Evolutionary conservation across 2,797 vertebrate species (phyloP).

Genomic region (Corythornis leucogaster): DNA sequence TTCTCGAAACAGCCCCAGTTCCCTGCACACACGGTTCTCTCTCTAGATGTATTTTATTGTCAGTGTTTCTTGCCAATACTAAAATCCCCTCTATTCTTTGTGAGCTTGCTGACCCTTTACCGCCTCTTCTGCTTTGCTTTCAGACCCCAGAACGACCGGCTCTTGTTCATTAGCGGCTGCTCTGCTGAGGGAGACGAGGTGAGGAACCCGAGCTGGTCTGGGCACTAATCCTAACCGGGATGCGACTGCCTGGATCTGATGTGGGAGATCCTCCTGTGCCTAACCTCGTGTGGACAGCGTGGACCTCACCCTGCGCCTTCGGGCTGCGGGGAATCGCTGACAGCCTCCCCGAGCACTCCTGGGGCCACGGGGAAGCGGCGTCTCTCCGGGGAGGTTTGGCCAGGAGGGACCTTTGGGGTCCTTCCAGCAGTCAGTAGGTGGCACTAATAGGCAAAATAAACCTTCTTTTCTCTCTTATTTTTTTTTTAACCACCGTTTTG

Average conservation of each 20-base stretch:
- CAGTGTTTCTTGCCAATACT: neutral
- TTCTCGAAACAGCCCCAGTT: too few species aligned
- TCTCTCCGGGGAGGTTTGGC: neutral
- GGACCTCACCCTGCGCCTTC: neutral
- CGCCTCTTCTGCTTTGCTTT: neutral
- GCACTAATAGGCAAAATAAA: slow-evolving; percentile 42
- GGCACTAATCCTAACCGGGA: neutral
- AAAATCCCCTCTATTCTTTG: neutral
- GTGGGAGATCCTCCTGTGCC: neutral
- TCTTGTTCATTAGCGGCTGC: neutral
- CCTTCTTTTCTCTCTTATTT: neutral
- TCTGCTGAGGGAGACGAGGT: neutral
- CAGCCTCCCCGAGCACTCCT: neutral
- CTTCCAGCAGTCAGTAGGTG: slow-evolving; percentile 49
- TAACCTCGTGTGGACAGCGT: rapidly evolving
- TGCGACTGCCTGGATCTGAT: neutral
- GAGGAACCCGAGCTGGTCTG: neutral
- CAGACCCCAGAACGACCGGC: neutral
- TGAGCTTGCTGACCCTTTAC: neutral
- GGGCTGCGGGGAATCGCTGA: neutral
- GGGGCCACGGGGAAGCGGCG: neutral
- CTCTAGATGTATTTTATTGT: neutral
- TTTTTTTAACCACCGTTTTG: neutral
- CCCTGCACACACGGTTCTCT: rapidly evolving
- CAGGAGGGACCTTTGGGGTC: neutral